phyloP scores from a whole-genome alignment of 1,140 invertebrate species.

The Drosophila subpulchrella region DNA sequence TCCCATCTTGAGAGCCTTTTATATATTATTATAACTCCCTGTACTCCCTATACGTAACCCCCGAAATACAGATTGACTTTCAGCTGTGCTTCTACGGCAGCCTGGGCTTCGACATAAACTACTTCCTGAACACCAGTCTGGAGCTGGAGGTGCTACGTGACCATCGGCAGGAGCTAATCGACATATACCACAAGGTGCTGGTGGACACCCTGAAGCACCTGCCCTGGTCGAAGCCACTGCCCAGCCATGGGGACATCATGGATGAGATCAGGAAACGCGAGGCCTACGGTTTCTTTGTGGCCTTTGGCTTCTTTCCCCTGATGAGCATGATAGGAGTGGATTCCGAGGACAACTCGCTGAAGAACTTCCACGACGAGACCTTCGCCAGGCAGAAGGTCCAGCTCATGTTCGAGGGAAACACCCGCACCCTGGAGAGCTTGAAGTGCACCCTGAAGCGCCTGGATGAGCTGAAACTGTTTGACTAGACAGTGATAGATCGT shows the following conservation, averaged over 20 bases:
- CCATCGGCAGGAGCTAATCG: slow-evolving; percentile 76
- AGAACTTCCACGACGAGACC: slow-evolving; percentile 74
- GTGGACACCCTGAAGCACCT: slow-evolving; percentile 76
- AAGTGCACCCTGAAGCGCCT: slow-evolving; percentile 68
- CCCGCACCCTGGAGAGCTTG: slow-evolving; percentile 68
- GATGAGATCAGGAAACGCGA: slow-evolving; percentile 70
- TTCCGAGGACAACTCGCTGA: slow-evolving; percentile 75
- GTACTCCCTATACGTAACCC: not conserved
- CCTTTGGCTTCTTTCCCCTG: slow-evolving; percentile 75
- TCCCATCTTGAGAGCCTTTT: not conserved
- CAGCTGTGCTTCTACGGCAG: slow-evolving; percentile 79
- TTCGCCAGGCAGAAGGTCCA: slow-evolving; percentile 75
- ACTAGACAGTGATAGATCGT: slow-evolving; percentile 33
- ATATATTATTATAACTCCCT: no score
- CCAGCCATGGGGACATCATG: slow-evolving; percentile 77
- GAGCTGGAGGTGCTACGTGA: slow-evolving; percentile 68
- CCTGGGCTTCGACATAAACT: slow-evolving; percentile 80
- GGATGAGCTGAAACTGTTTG: slow-evolving; percentile 73
- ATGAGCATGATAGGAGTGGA: slow-evolving; percentile 79
- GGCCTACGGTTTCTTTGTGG: slow-evolving; percentile 76
- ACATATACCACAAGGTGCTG: slow-evolving; percentile 71
- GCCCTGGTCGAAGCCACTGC: slow-evolving; percentile 76
- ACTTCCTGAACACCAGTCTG: slow-evolving; percentile 79
- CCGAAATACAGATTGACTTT: slow-evolving; percentile 73
- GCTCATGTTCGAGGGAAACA: slow-evolving; percentile 75